phyloP scores from a whole-genome alignment of 2,888 invertebrate species.

The Mythimna impura region DNA sequence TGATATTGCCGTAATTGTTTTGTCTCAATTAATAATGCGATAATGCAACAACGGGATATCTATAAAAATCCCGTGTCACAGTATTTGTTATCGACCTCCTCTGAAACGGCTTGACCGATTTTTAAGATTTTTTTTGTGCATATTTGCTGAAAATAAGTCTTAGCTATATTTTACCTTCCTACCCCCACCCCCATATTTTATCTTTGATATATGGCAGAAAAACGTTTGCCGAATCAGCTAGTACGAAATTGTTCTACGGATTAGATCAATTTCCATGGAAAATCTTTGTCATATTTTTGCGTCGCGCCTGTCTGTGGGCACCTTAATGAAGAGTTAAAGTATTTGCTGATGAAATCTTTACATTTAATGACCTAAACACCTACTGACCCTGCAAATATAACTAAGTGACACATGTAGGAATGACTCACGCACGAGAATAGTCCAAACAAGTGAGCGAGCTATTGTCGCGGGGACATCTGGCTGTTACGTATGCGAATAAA shows the following conservation, averaged over 20 bases:
- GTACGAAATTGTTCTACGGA: too few species aligned
- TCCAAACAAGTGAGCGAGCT: neutral
- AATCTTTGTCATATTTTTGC: neutral
- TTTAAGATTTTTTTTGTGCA: too few species aligned
- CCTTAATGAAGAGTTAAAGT: neutral
- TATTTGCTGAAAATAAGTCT: too few species aligned
- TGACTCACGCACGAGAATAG: constrained; percentile 23
- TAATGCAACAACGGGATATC: neutral
- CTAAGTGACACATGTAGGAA: neutral
- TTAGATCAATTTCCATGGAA: too few species aligned
- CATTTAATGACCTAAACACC: neutral
- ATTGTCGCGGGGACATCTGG: constrained; percentile 38
- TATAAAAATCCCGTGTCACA: too few species aligned
- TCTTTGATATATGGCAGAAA: too few species aligned
- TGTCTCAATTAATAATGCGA: neutral
- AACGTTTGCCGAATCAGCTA: too few species aligned
- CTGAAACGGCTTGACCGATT: too few species aligned
- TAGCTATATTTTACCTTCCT: too few species aligned
- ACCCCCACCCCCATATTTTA: too few species aligned
- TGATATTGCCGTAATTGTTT: neutral
- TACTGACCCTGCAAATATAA: neutral
- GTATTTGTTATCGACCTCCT: too few species aligned
- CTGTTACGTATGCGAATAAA: constrained; percentile 15
- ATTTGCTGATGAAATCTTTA: neutral
- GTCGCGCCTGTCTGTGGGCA: neutral